Percentiles rank a stretch among this genome's conserved stretches.
phyloP scores from a whole-genome alignment of 2,113 vertebrate genomes.

The Pavo muticus region DNA sequence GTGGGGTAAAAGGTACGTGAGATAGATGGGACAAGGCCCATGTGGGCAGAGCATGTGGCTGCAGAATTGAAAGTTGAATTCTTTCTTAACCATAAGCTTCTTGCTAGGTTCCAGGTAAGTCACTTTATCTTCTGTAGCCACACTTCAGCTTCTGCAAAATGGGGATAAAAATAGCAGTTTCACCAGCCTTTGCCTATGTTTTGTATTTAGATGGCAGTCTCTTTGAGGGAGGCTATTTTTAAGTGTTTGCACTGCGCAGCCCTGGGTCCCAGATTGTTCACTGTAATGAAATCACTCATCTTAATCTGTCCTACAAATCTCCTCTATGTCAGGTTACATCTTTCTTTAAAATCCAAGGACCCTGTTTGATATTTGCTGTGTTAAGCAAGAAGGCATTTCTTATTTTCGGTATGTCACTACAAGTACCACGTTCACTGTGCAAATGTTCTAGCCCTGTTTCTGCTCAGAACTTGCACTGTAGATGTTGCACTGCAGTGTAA shows the following conservation, averaged over 20 bases:
- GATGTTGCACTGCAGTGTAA: neutral
- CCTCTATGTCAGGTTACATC: neutral
- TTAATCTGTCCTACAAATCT: neutral
- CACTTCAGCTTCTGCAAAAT: conserved; percentile 4
- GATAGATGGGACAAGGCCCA: neutral
- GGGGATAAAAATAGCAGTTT: neutral
- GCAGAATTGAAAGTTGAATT: neutral
- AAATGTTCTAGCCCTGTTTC: neutral
- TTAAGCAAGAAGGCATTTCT: neutral
- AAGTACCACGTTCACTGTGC: neutral
- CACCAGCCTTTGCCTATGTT: neutral
- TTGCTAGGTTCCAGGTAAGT: neutral
- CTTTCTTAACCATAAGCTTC: neutral
- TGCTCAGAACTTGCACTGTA: neutral
- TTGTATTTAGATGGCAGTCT: neutral
- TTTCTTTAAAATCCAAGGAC: neutral
- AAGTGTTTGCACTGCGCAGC: neutral
- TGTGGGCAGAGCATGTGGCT: fast-evolving
- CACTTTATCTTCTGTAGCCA: neutral
- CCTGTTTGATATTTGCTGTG: neutral
- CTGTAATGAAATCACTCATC: neutral
- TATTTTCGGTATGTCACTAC: neutral
- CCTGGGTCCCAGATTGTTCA: neutral
- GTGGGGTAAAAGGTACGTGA: neutral
- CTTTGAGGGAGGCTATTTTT: neutral